A percentile compares a stretch with the other conserved stretches of the same genome.
Evolutionary conservation across 1,140 invertebrate genomes (phyloP).

Genomic region (Drosophila cardini): DNA sequence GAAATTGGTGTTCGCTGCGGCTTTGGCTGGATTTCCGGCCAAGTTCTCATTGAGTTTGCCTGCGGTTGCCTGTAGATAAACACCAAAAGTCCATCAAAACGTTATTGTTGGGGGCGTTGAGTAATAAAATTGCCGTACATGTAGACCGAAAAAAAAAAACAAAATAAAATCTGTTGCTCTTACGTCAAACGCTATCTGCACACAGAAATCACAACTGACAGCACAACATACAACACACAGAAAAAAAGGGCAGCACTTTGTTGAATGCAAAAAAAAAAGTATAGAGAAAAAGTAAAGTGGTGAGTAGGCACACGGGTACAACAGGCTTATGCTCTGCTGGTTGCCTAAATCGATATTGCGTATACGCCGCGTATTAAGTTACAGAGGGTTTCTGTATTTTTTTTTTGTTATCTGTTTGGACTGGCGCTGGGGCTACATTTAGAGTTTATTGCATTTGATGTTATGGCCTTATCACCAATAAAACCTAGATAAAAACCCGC

Average conservation of each 20-base stretch:
- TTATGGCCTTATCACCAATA: constrained; percentile 74
- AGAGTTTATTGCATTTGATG: constrained; percentile 77
- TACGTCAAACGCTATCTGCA: constrained; percentile 75
- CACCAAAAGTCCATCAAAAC: constrained; percentile 50
- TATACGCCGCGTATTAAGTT: constrained; percentile 62
- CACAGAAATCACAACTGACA: constrained; percentile 62
- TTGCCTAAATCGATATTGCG: constrained; percentile 70
- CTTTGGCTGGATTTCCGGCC: constrained; percentile 36
- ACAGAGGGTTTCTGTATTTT: constrained; percentile 5
- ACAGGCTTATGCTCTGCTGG: constrained; percentile 38
- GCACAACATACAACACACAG: background rate
- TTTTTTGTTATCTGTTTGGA: constrained; percentile 52
- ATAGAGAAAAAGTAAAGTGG: background rate
- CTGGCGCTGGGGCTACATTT: constrained; percentile 48
- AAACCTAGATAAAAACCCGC: constrained; percentile 44
- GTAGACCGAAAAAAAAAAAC: constrained; percentile 34
- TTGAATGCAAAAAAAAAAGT: background rate
- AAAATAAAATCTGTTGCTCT: constrained; percentile 70
- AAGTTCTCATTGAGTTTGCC: constrained; percentile 18
- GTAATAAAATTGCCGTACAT: constrained; percentile 73
- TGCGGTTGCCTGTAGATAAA: constrained; percentile 52
- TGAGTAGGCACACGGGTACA: constrained; percentile 7
- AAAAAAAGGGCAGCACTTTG: constrained; percentile 34
- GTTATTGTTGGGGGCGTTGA: constrained; percentile 31
- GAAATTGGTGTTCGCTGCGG: constrained; percentile 21